Base-by-base conservation (phyloP, 1,140 invertebrate genomes). In the Drosophila saltans region DNA sequence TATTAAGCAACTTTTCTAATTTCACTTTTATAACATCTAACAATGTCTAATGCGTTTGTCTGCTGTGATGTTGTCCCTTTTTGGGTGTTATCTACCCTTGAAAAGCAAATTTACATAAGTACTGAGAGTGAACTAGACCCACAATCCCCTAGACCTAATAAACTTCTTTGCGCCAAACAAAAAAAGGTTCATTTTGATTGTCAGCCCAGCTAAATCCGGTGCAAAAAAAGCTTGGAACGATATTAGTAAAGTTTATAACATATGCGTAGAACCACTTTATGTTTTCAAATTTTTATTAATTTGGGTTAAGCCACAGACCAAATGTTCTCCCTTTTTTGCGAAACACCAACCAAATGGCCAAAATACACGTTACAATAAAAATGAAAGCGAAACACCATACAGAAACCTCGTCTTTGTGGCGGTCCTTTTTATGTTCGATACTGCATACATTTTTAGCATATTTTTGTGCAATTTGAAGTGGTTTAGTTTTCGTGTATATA, bases 1-100 rank as follows among this genome's bases (percentile, higher is more conserved):
- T 84, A 90, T 89, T 89, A 72, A 89, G 64, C 85, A 89, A 89
- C 75, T 89, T 89, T 86, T 74, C 75, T 86, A 86, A 86, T 86
- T 86, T 86, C 61, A 71, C 72, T 81, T 85, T 81, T 73, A 75
- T 66, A 76, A 67, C 80, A 74, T 66, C 61, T 45, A 56, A 67
- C 61, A 63, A 10, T 43, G 55, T 56, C 57, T 61, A 55, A 48
- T 57, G 16, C 40, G 9, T 45, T 58, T 21, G 45, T 55, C 2
- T n/a, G 10, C 16, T 48, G 7, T 8, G 21, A 52, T 16, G 11
- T 56, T 40, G 43, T 41, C 26, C 75, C 61, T 40, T 77, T 3
- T 26, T 26, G 8, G 16, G 21, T 52, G 45, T 52, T 52, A 52
- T 52, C 45, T 52, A 52, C 21, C 45, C 45, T 36, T 36, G 24